A percentile compares a stretch with the other conserved stretches of the same genome.
phyloP scores from a whole-genome alignment of 2,888 invertebrate species.

The Chirona hameri region DNA sequence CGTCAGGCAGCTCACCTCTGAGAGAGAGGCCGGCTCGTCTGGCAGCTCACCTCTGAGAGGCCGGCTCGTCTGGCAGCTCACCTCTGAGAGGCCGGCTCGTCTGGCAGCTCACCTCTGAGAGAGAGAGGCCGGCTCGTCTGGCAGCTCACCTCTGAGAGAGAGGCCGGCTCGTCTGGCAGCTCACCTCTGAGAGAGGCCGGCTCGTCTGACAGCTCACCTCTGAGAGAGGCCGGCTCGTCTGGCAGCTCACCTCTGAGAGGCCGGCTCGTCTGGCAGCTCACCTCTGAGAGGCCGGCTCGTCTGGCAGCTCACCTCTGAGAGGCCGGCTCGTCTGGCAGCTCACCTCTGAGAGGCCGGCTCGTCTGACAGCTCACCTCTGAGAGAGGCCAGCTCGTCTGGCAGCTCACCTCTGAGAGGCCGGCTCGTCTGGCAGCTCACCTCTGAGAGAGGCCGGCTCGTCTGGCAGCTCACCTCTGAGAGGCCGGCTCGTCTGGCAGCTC shows the following conservation, averaged over 20 bases:
- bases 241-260: conserved; percentile 78
- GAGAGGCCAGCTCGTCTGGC: conserved; percentile 76
- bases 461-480: conserved; percentile 75
- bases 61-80: conserved; percentile 81
- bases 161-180: conserved; percentile 81
- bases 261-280: conserved; percentile 81
- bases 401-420: conserved; percentile 75
- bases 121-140: conserved; percentile 76
- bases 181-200: conserved; percentile 77
- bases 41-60: conserved; percentile 78
- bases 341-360: conserved; percentile 74
- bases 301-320: conserved; percentile 79
- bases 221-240: conserved; percentile 74
- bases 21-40: conserved; percentile 74
- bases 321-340: conserved; percentile 80
- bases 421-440: conserved; percentile 80
- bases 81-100: conserved; percentile 74
- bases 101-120: conserved; percentile 81
- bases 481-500: conserved; percentile 81
- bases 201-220: conserved; percentile 76
- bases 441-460: conserved; percentile 75
- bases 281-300: conserved; percentile 74
- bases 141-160: conserved; percentile 77
- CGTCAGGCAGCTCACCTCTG: conserved; percentile 78
- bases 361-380: conserved; percentile 79